Evolutionary conservation across 2,888 invertebrate species (phyloP), one percentile per base, ranked within the genome.

Genomic region (Tetranychus piercei): DNA sequence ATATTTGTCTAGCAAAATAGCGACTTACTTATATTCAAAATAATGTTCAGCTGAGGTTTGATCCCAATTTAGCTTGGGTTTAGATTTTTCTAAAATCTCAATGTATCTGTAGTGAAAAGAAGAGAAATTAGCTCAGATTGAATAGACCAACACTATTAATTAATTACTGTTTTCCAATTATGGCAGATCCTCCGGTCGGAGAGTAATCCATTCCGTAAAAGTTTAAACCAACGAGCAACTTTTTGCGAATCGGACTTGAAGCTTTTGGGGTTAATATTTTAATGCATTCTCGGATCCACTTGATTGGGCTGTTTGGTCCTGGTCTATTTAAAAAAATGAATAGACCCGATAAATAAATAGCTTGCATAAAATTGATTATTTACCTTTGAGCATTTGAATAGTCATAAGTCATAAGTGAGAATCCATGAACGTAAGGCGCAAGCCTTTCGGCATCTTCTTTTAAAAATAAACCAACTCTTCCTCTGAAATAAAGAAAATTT

Each of bases 361-460:
- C 15, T 22, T 22, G 6, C 2, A 22, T 55, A 9, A 55, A 55
- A 55, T 34, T 44, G 44, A 22, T 9, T 71, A 44, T 77, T 75
- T 79, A 87, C 90, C 89, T 86, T 81, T 90, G 88, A 15, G 89
- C 86, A 81, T 84, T 90, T 2, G 94, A 94, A 82, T 88, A 95
- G 82, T 96, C 95, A 81, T 96, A 96, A 0, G 94, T 94, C 94
- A 95, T 95, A n/a, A 96, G 85, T 55, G 94, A 94, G 81, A 95
- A 92, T 43, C 88, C 90, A 80, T 89, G 88, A 0, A 95, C 87
- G 81, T 88, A 85, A 6, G 89, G 87, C 77, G 88, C 88, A 73
- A 95, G 85, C 72, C 86, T 86, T 80, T 90, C 87, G 82, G 92
- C 91, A 78, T 93, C 88, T 78, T 88, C 85, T 75, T 87, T 84